phyloP scores from a whole-genome alignment of 2,797 vertebrate genomes.

The Cuculus canorus region DNA sequence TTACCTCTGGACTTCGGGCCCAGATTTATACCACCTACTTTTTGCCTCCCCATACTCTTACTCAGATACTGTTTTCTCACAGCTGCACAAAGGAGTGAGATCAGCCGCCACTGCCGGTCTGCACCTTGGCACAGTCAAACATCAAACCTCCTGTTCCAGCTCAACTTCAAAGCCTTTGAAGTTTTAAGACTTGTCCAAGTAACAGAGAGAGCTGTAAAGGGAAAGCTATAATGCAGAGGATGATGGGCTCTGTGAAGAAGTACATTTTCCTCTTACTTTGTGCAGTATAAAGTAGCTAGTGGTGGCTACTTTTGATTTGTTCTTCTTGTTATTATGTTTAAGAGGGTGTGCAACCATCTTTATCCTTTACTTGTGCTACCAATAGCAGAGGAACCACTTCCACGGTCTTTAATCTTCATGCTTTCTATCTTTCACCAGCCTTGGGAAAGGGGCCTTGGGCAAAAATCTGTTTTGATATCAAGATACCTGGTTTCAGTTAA shows the following conservation, averaged over 20 bases:
- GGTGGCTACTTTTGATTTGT: accelerated
- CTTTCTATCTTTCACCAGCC: not conserved
- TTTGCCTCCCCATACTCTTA: not conserved
- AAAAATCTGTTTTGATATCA: not conserved
- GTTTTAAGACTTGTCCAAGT: not conserved
- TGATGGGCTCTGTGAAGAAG: not conserved
- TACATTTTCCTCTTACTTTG: not conserved
- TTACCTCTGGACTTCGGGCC: not conserved
- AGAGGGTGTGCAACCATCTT: not conserved
- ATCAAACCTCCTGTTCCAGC: conserved; percentile 25
- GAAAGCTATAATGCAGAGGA: not conserved
- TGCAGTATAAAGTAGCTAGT: not conserved
- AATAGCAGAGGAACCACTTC: not conserved
- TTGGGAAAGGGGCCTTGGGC: not conserved
- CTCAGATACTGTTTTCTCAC: not conserved
- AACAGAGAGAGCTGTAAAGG: not conserved
- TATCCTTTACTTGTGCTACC: not conserved
- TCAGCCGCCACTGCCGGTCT: not conserved
- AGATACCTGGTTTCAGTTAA: not conserved
- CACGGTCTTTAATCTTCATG: not conserved
- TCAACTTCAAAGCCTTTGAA: not conserved
- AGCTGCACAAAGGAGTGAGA: not conserved
- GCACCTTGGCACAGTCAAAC: not conserved
- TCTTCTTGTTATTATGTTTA: not conserved
- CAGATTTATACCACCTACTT: not conserved